Evolutionary conservation across 1,140 invertebrate species (phyloP).

Genomic region (Panagrolaimus sp.): DNA sequence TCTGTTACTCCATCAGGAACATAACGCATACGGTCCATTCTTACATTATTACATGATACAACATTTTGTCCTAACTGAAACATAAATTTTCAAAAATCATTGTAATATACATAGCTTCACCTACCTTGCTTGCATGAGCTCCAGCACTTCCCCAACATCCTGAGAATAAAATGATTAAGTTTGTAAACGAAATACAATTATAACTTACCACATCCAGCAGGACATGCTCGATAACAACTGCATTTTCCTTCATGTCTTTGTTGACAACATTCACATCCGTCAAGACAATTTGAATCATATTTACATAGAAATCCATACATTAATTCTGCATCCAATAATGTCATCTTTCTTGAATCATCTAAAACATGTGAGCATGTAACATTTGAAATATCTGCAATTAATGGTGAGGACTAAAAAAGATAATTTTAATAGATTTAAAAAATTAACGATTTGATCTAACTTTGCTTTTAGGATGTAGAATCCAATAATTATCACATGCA

Average conservation of each 20-base stretch:
- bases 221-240: slow-evolving; percentile 5
- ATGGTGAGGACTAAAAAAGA: slow-evolving; percentile 15
- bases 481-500: slow-evolving; percentile 26
- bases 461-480: slow-evolving; percentile 24
- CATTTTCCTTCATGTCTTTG: neutral
- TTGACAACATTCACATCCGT: slow-evolving; percentile 19
- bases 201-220: slow-evolving; percentile 15
- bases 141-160: slow-evolving; percentile 13
- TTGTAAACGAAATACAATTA: no score
- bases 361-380: slow-evolving; percentile 13
- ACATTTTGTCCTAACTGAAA: slow-evolving; percentile 15
- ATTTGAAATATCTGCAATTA: slow-evolving; percentile 13
- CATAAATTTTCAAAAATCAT: neutral
- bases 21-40: slow-evolving; percentile 7
- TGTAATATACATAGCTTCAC: no score
- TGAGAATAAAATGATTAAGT: no score
- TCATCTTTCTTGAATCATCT: neutral
- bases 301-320: slow-evolving; percentile 7
- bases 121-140: neutral
- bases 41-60: slow-evolving; percentile 11
- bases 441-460: neutral
- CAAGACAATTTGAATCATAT: slow-evolving; percentile 17
- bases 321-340: neutral
- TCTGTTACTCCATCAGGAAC: slow-evolving; percentile 13
- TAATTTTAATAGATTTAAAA: neutral